Conservation (phyloP, 2,888 invertebrate genomes). For the Oscheius onirici region DNA sequence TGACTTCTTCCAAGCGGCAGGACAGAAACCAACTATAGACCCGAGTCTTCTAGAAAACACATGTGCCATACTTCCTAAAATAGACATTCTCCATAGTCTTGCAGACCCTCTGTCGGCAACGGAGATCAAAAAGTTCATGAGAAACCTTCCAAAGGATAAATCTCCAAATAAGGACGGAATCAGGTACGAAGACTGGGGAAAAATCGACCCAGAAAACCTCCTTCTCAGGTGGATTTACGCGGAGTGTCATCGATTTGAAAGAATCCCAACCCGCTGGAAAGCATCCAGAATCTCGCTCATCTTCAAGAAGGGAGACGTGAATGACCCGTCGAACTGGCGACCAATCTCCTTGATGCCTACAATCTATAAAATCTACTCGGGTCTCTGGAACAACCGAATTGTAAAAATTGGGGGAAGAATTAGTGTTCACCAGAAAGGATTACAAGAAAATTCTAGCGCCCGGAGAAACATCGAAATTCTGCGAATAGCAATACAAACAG, state of each 20-base stretch:
- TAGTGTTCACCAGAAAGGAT: conserved; percentile 3
- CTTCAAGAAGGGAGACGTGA: no score
- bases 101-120: background rate
- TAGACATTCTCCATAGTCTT: no score
- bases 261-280: background rate
- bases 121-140: background rate
- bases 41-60: no score
- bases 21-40: no score
- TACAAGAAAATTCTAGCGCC: background rate
- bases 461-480: background rate
- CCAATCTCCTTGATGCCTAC: background rate
- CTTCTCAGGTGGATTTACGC: background rate
- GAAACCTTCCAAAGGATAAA: background rate
- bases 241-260: background rate
- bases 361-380: background rate
- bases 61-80: no score
- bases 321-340: background rate
- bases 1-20: no score
- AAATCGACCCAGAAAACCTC: background rate
- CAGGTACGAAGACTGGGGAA: background rate
- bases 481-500: background rate
- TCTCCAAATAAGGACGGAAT: background rate
- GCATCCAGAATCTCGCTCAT: background rate
- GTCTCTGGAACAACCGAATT: background rate
- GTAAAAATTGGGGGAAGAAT: background rate